Evolutionary conservation across 2,888 invertebrate species (phyloP).

Genomic region (Tetragnatha montana): DNA sequence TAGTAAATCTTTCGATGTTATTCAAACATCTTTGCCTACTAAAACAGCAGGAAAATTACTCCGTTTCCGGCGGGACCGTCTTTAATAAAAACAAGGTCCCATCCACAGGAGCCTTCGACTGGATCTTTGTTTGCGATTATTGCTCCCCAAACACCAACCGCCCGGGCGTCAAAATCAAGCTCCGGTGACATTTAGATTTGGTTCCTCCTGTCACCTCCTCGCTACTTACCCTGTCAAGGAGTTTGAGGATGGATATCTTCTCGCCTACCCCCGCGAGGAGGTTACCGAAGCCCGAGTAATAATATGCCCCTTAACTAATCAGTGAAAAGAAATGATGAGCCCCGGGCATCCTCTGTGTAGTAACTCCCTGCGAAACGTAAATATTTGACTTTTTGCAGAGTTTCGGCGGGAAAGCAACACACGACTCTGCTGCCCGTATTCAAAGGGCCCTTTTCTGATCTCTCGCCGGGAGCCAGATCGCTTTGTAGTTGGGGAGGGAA

Average conservation of each 20-base stretch:
- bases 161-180: not conserved
- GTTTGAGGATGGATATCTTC: not conserved
- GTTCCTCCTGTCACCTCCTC: not conserved
- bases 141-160: not conserved
- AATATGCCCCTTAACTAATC: conserved; percentile 66
- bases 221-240: conserved; percentile 25
- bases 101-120: too few relatives aligned
- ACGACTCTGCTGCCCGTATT: conserved; percentile 11
- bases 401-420: conserved; percentile 23
- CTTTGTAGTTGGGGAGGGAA: conserved; percentile 10
- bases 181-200: not conserved
- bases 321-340: conserved; percentile 62
- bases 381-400: conserved; percentile 66
- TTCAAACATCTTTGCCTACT: too few relatives aligned
- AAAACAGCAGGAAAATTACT: too few relatives aligned
- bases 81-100: too few relatives aligned
- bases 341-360: conserved; percentile 46
- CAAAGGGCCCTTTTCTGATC: conserved; percentile 12
- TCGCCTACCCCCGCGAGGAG: not conserved
- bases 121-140: not conserved
- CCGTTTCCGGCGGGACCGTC: too few relatives aligned
- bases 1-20: too few relatives aligned
- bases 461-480: conserved; percentile 41
- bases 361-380: conserved; percentile 49
- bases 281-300: conserved; percentile 33